Conservation (phyloP, 37 sponge, comb jelly and placozoan genomes). For the Mnemiopsis leidyi region DNA sequence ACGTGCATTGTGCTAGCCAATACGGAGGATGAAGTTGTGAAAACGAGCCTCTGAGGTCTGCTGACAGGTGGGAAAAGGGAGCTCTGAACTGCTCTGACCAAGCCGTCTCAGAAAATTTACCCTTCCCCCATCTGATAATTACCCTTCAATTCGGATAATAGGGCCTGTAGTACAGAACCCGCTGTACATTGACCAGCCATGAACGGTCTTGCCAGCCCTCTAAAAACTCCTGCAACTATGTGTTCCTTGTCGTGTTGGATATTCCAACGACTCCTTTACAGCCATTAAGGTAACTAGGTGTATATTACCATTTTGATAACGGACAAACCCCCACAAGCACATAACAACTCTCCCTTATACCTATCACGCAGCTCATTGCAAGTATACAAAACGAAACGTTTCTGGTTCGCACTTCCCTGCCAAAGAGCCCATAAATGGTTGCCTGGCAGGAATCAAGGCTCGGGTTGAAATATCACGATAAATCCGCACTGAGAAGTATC, state of each 20-base stretch:
- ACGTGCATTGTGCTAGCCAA: neutral
- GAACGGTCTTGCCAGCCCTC: neutral
- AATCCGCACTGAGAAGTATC: too few species aligned
- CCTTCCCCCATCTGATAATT: neutral
- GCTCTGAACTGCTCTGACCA: neutral
- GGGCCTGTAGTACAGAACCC: neutral
- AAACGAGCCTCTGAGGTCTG: neutral
- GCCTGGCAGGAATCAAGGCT: too few species aligned
- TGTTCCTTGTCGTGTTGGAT: neutral
- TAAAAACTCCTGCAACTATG: neutral
- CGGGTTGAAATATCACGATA: too few species aligned
- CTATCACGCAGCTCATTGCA: too few species aligned
- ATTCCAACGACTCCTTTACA: neutral
- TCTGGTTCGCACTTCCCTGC: too few species aligned
- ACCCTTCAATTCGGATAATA: neutral
- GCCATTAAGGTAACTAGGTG: neutral
- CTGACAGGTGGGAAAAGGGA: neutral
- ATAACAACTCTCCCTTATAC: too few species aligned
- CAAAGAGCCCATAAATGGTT: too few species aligned
- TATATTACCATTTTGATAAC: neutral
- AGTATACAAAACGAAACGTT: too few species aligned
- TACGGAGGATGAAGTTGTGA: neutral
- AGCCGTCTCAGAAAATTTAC: neutral
- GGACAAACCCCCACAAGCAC: neutral
- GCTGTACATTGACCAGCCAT: neutral